Percentiles rank a stretch among this genome's conserved stretches.
Conservation (phyloP, 2,888 invertebrate species). For the Heteromurus nitidus region DNA sequence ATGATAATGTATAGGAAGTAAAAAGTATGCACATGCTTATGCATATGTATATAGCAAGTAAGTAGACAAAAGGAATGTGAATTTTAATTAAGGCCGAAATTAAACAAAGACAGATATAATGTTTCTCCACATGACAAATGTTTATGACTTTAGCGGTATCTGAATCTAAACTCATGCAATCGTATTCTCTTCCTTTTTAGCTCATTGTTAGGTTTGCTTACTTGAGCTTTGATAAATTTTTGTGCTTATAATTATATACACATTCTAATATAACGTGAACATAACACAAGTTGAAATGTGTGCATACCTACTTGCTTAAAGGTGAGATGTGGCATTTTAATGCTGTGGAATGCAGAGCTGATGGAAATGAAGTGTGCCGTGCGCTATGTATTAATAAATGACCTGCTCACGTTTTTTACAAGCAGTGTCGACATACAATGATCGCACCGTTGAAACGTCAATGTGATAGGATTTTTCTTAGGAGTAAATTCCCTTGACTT, state of each 20-base stretch:
- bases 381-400: slow-evolving; percentile 31
- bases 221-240: not conserved
- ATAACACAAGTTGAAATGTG: no score
- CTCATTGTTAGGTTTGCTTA: not conserved
- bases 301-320: slow-evolving; percentile 3
- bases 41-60: not conserved
- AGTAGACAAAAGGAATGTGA: slow-evolving; percentile 38
- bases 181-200: not conserved
- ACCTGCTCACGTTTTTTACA: slow-evolving; percentile 25
- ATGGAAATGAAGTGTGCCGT: slow-evolving; percentile 21
- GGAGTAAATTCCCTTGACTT: slow-evolving; percentile 51
- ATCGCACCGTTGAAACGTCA: slow-evolving; percentile 29
- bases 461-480: slow-evolving; percentile 52
- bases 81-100: slow-evolving; percentile 59
- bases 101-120: slow-evolving; percentile 41
- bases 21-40: not conserved
- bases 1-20: not conserved
- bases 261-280: no score
- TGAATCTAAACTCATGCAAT: not conserved
- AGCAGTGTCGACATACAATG: slow-evolving; percentile 46
- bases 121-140: slow-evolving; percentile 45
- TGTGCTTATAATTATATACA: not conserved
- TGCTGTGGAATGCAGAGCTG: slow-evolving; percentile 36
- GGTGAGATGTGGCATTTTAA: slow-evolving; percentile 51
- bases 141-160: slow-evolving; percentile 53